These are phyloP conservation scores for Drosophila dives DNA, from an alignment of 2,888 invertebrate species.

Conservation along the genomic window DNA sequence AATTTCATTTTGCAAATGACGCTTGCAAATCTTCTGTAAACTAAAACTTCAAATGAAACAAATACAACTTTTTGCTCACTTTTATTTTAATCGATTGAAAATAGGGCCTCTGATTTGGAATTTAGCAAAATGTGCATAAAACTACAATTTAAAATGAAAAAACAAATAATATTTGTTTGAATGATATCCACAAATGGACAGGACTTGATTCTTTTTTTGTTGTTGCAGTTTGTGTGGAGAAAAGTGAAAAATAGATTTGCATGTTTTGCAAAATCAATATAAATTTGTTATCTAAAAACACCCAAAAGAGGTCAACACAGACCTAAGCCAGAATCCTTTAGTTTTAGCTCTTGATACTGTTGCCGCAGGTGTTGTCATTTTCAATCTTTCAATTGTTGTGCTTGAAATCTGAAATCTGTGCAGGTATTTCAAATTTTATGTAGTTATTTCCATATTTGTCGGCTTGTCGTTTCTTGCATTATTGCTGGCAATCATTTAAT, in stretches of 20 bases:
- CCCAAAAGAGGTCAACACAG: constrained; percentile 44
- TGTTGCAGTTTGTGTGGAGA: constrained; percentile 9
- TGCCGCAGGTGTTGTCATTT: neutral
- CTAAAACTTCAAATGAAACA: neutral
- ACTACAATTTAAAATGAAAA: constrained; percentile 4
- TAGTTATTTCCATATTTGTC: neutral
- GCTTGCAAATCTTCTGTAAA: neutral
- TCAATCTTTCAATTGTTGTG: no score
- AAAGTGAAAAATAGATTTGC: constrained; percentile 35
- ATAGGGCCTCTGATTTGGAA: neutral
- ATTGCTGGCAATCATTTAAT: neutral
- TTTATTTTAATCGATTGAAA: neutral
- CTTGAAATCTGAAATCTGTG: no score
- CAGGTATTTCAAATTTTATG: no score
- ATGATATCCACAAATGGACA: constrained; percentile 34
- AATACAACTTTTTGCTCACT: neutral
- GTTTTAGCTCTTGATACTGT: neutral
- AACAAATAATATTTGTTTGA: constrained; percentile 44
- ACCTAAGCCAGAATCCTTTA: constrained; percentile 3
- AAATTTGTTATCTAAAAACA: constrained; percentile 60
- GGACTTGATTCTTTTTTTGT: neutral
- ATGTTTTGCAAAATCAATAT: constrained; percentile 59
- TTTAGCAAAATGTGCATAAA: neutral
- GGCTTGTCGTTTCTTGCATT: constrained; percentile 7
- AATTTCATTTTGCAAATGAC: neutral